Evolutionary conservation across 2,113 vertebrate species (phyloP).

Genomic region (Dromiciops gliroides): DNA sequence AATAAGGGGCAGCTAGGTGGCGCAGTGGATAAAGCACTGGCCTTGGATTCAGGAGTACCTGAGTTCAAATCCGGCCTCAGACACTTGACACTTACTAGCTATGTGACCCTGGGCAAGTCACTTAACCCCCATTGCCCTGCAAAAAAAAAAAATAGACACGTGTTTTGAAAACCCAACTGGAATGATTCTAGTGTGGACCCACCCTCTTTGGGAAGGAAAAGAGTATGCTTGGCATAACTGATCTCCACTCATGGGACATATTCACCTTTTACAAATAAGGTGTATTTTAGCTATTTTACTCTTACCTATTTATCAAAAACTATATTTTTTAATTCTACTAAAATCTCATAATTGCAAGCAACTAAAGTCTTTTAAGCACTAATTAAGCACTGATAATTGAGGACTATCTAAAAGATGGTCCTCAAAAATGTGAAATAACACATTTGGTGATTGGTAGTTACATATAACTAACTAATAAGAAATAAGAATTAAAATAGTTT

Average conservation of each 20-base stretch:
- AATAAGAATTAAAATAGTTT: neutral
- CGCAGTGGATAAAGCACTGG: too few relatives aligned
- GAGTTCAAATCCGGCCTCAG: too few relatives aligned
- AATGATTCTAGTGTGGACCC: constrained; percentile 51
- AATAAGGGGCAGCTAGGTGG: too few relatives aligned
- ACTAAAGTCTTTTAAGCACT: constrained; percentile 59
- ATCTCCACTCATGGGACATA: constrained; percentile 35
- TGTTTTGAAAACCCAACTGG: constrained; percentile 50
- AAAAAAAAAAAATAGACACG: constrained; percentile 42
- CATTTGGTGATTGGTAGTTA: neutral
- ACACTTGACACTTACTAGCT: too few relatives aligned
- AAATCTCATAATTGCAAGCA: constrained; percentile 37
- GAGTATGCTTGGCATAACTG: neutral
- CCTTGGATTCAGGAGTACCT: too few relatives aligned
- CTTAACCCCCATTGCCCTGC: too few relatives aligned
- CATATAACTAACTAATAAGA: neutral
- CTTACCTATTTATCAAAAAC: constrained; percentile 8
- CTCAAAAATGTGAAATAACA: constrained; percentile 43
- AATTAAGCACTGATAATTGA: neutral
- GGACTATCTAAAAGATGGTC: constrained; percentile 23
- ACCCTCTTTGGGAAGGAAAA: constrained; percentile 37
- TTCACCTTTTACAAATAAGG: neutral
- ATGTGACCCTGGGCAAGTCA: too few relatives aligned
- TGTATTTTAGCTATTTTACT: neutral
- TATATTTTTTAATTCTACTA: constrained; percentile 34